These are phyloP conservation scores for Rachycentron canadum DNA, from an alignment of 2,797 vertebrate genomes.

Conservation along the genomic window DNA sequence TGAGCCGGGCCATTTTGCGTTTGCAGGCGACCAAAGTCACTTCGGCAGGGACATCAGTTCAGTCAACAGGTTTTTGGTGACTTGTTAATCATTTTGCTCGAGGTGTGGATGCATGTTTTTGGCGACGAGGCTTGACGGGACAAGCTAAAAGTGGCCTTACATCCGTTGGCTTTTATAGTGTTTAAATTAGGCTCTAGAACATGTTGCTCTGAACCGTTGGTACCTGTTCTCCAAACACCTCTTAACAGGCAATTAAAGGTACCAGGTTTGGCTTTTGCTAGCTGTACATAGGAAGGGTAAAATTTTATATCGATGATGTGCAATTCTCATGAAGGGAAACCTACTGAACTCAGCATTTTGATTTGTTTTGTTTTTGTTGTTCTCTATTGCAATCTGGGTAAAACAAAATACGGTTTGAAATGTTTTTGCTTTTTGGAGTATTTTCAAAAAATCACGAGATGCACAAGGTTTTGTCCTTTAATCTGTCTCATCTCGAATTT, in stretches of 20 bases:
- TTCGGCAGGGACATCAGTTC: background rate
- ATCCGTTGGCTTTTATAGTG: background rate
- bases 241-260: background rate
- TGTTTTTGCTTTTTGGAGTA: slow-evolving; percentile 35
- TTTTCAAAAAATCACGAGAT: background rate
- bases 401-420: slow-evolving; percentile 42
- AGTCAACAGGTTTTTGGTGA: too few species aligned
- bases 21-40: too few species aligned
- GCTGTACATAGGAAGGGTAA: slow-evolving; percentile 53
- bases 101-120: slow-evolving; percentile 15
- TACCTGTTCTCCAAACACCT: background rate
- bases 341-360: slow-evolving; percentile 31
- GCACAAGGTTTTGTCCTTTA: background rate
- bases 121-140: background rate
- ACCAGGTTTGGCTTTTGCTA: slow-evolving; percentile 24
- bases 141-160: slow-evolving; percentile 33
- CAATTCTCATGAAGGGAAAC: slow-evolving; percentile 61
- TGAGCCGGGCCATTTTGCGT: too few species aligned
- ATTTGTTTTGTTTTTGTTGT: background rate
- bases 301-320: slow-evolving; percentile 65
- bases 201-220: background rate
- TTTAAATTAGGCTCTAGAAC: background rate
- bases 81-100: background rate
- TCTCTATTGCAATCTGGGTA: slow-evolving; percentile 22
- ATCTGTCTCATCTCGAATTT: background rate